Evolutionary conservation across 92 coral and sea anemone genomes (phyloP), one percentile per base, ranked within the genome.

Genomic region (Chrysogorgia sp.): DNA sequence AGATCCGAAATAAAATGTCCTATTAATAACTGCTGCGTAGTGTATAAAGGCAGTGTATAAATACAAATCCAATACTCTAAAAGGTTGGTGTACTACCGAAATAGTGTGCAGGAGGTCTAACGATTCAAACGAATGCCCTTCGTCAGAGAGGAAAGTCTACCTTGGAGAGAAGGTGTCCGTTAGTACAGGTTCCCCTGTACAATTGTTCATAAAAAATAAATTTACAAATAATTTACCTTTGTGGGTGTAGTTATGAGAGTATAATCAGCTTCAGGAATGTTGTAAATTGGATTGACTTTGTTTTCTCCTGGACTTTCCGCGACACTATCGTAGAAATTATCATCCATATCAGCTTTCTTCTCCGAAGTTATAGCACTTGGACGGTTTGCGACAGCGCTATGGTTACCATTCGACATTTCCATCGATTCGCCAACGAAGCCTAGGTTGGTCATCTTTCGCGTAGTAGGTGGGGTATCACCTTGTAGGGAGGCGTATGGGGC

Each of bases 211-310:
- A 13, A 2, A 3, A 33, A 59, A 14, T 22, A 26, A 13, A 13
- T 26, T 9, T 22, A 7, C 22, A 33, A 59, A 14, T 59, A 13
- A 59, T 10, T 33, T 59, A 21, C 37, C 37, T 26, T 59, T 12
- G 65, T 9, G 5, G 32, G 41, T 55, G 57, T 58, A 45, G 34
- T 20, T 5, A 71, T 71, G 34, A 71, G 31, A 0, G 78, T 25
- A 53, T 71, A 71, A 48, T 71, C 78, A 2, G 78, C 63, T 29
- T 71, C 78, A 9, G 78, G 78, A 30, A 71, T 53, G 43, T 17
- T 71, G 64, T 71, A 71, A 30, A 50, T 35, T 23, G 78, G 48
- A 41, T 28, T 8, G 2, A 58, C 30, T 21, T 19, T 32, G 10
- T 28, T 19, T 15, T 2, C 32, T 58, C 7, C 13, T 2, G 3